Percentiles rank a stretch among this genome's conserved stretches.
Conservation (phyloP, 2,113 vertebrate genomes). For the Chroicocephalus ridibundus region DNA sequence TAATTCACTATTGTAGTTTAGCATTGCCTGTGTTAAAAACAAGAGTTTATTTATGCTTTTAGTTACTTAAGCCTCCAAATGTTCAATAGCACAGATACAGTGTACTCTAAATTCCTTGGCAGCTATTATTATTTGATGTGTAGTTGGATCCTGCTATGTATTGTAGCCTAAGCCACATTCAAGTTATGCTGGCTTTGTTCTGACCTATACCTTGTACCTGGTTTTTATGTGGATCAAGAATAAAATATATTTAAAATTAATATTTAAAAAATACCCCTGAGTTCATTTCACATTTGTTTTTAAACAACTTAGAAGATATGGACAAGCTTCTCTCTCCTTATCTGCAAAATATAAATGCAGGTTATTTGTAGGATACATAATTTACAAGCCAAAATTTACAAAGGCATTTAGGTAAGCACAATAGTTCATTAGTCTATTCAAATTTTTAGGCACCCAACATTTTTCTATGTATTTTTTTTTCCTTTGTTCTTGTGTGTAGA, state of each 20-base stretch:
- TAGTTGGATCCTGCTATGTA: not conserved
- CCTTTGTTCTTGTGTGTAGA: not conserved
- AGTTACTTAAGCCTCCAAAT: not conserved
- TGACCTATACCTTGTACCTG: not conserved
- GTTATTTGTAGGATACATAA: not conserved
- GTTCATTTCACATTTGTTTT: not conserved
- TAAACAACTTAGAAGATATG: not conserved
- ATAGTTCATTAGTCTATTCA: not conserved
- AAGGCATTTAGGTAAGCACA: not conserved
- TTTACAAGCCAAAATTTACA: not conserved
- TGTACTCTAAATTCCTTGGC: not conserved
- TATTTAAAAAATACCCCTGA: not conserved
- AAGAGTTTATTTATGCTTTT: not conserved
- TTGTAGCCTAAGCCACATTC: not conserved
- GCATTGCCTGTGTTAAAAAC: not conserved
- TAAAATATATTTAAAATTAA: not conserved
- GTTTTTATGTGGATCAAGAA: not conserved
- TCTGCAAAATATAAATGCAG: not conserved
- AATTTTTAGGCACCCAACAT: not conserved
- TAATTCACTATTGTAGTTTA: not conserved
- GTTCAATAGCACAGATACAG: not conserved
- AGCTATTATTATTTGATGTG: not conserved
- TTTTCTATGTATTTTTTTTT: not conserved
- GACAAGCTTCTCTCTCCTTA: not conserved
- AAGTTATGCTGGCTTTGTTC: not conserved